Evolutionary conservation across 1,140 invertebrate species (phyloP).

Genomic region (Rhopalosiphum padi): DNA sequence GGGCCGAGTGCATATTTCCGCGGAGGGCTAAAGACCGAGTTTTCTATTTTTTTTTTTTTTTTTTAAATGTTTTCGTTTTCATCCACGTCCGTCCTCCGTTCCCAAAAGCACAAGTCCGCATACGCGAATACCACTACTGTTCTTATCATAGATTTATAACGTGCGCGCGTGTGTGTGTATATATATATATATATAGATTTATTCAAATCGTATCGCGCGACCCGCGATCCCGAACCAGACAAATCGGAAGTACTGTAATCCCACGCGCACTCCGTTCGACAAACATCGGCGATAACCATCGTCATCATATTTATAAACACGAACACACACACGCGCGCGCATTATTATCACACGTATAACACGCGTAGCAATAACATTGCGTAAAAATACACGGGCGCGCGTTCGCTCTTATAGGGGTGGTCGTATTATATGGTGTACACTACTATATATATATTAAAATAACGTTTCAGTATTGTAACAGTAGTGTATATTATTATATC

Average conservation of each 20-base stretch:
- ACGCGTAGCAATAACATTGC: neutral
- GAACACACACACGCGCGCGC: too few relatives aligned
- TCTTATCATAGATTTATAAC: neutral
- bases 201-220: too few relatives aligned
- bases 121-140: neutral
- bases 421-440: neutral
- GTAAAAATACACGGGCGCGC: neutral
- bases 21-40: neutral
- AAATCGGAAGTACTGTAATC: neutral
- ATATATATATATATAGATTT: too few relatives aligned
- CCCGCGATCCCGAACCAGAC: neutral
- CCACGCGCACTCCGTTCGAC: neutral
- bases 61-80: neutral
- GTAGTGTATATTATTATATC: neutral
- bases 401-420: neutral
- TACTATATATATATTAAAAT: neutral
- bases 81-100: too few relatives aligned
- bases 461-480: neutral
- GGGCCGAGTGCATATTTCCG: neutral
- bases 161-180: too few relatives aligned
- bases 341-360: too few relatives aligned
- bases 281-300: neutral
- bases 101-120: neutral
- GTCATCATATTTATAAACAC: neutral
- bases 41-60: neutral